Percentiles rank a stretch among this genome's conserved stretches.
phyloP scores from a whole-genome alignment of 2,888 invertebrate genomes.

The Monoplex corrugatus region DNA sequence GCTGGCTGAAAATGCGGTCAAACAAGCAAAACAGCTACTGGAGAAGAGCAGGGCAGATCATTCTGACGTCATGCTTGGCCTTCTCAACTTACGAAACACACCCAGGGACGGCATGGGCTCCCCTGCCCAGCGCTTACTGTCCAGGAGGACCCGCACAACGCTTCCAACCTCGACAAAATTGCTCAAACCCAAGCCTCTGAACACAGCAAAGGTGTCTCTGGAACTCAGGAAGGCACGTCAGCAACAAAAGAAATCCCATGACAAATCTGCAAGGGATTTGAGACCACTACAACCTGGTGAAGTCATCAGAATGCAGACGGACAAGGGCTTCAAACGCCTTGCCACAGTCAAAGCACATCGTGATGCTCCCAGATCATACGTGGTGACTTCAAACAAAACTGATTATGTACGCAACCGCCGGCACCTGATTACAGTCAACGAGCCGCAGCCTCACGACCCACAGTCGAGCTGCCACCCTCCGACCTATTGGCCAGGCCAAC shows the following conservation, averaged over 20 bases:
- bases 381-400: background rate
- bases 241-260: background rate
- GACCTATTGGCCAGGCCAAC: background rate
- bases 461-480: background rate
- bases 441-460: background rate
- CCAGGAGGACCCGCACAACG: background rate
- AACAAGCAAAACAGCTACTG: conserved; percentile 18
- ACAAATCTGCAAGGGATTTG: too few species aligned
- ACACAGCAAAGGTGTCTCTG: background rate
- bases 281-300: background rate
- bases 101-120: conserved; percentile 6
- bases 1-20: conserved; percentile 33
- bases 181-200: conserved; percentile 8
- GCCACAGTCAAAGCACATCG: background rate
- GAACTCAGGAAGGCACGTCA: background rate
- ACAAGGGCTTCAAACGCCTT: background rate
- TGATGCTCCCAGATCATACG: background rate
- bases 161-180: conserved; percentile 9
- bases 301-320: background rate
- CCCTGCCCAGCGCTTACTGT: background rate
- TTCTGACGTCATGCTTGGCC: background rate
- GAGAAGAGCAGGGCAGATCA: background rate
- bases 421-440: background rate
- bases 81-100: conserved; percentile 3
- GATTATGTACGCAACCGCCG: background rate